A percentile compares a stretch with the other conserved stretches of the same genome.
Evolutionary conservation across 2,113 vertebrate species (phyloP).

Genomic region (Zosterops borbonicus): DNA sequence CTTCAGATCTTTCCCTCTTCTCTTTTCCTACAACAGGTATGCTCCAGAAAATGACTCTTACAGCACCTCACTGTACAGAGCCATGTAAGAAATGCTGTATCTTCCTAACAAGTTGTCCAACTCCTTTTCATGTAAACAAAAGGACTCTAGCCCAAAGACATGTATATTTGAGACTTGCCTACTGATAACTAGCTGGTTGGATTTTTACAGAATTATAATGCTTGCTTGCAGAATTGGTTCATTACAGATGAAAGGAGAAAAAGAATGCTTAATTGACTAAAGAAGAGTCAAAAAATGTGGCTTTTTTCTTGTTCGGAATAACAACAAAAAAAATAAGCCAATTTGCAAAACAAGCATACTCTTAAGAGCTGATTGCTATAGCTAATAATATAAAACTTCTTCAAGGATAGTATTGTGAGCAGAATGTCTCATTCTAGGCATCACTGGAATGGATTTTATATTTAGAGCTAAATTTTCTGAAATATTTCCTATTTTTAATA

Average conservation of each 20-base stretch:
- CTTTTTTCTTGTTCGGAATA: not conserved
- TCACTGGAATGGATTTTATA: not conserved
- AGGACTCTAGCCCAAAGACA: not conserved
- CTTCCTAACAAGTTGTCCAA: not conserved
- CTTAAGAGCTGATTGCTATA: not conserved
- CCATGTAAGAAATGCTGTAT: not conserved
- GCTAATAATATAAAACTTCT: not conserved
- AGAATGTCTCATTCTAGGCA: not conserved
- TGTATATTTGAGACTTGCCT: not conserved
- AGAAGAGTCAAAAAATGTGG: not conserved
- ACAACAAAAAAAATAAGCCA: not conserved
- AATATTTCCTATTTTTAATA: not conserved
- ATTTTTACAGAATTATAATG: not conserved
- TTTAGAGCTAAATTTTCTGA: not conserved
- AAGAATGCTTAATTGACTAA: not conserved
- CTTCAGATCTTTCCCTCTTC: not conserved
- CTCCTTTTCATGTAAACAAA: not conserved
- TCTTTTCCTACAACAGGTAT: not conserved
- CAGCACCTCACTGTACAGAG: not conserved
- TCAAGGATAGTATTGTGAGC: not conserved
- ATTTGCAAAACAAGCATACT: not conserved
- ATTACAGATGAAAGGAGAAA: not conserved
- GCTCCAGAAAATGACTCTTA: not conserved
- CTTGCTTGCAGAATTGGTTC: not conserved
- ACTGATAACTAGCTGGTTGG: not conserved